Conservation (phyloP, 2,888 invertebrate genomes). For the Euclidia mi region DNA sequence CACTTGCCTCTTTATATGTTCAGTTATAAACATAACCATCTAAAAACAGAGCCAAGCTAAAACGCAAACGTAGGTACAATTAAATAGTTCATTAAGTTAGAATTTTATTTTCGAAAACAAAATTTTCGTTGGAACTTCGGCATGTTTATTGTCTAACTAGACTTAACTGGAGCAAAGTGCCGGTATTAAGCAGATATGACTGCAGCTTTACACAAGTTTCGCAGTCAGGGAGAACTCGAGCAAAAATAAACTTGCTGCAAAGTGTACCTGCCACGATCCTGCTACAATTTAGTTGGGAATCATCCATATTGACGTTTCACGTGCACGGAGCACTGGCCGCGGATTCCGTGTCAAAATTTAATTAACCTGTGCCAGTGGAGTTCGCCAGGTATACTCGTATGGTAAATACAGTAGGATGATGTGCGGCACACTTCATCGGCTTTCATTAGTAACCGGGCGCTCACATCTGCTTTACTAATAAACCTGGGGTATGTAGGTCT, state of each 20-base stretch:
- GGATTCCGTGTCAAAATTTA: slow-evolving; percentile 73
- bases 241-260: slow-evolving; percentile 19
- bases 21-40: no score
- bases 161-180: slow-evolving; percentile 22
- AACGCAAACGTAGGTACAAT: not conserved
- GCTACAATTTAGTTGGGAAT: slow-evolving; percentile 36
- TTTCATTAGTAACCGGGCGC: slow-evolving; percentile 66
- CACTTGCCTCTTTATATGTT: no score
- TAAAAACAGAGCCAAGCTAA: no score
- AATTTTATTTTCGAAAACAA: slow-evolving; percentile 5
- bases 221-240: slow-evolving; percentile 9
- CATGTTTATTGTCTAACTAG: slow-evolving; percentile 13
- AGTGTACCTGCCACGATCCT: slow-evolving; percentile 1
- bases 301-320: slow-evolving; percentile 34
- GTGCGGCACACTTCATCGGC: slow-evolving; percentile 58
- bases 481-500: slow-evolving; percentile 23
- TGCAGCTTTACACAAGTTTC: slow-evolving; percentile 22
- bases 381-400: slow-evolving; percentile 37
- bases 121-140: not conserved
- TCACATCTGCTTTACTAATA: slow-evolving; percentile 48
- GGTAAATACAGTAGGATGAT: slow-evolving; percentile 56
- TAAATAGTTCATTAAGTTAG: not conserved
- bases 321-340: slow-evolving; percentile 28
- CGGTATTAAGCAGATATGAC: slow-evolving; percentile 39
- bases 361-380: slow-evolving; percentile 65